Base-by-base conservation (phyloP, 2,888 invertebrate genomes). In the Drosophila macrospina region DNA sequence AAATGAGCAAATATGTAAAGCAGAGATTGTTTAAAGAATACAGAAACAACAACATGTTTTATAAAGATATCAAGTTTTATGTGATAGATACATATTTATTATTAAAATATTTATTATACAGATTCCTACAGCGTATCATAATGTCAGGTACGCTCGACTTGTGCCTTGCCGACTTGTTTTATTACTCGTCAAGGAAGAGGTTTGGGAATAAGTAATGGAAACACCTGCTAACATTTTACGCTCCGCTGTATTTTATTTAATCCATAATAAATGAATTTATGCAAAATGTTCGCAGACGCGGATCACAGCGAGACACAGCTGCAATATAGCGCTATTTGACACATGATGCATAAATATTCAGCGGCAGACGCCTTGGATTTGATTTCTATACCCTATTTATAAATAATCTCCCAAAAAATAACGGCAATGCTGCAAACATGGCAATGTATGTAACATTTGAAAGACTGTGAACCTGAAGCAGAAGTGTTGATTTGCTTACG, bases 261-360 rank as follows among this genome's bases (percentile, higher is more conserved):
- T 76, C 79, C 76, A 64, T 70, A 67, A 67, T 67, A 66, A 76
- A 69, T 65, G 32, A 51, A 69, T 68, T 68, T 70, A 62, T 54
- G 54, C 51, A 50, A 47, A 60, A 59, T 48, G 44, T 20, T 42
- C 45, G 20, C 44, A 63, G 68, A 39, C 51, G 20, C 36, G 28
- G 15, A 39, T 39, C 39, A 41, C 20, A 11, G 7, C 44, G 59
- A 20, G 16, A 41, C 54, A 37, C 69, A 59, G 71, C 39, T 77
- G 64, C 61, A 74, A 60, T 44, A 42, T 50, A 15, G 32, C 55
- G 15, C 24, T 32, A 20, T 50, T 42, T 50, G 57, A 47, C 26
- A 37, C 56, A 47, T 42, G 32, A 26, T 44, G 42, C 59, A 77
- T 62, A 64, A 50, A 63, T 66, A 63, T 57, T 42, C 61, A 54